phyloP scores from a whole-genome alignment of 2,797 vertebrate genomes.

The Helarctos malayanus region DNA sequence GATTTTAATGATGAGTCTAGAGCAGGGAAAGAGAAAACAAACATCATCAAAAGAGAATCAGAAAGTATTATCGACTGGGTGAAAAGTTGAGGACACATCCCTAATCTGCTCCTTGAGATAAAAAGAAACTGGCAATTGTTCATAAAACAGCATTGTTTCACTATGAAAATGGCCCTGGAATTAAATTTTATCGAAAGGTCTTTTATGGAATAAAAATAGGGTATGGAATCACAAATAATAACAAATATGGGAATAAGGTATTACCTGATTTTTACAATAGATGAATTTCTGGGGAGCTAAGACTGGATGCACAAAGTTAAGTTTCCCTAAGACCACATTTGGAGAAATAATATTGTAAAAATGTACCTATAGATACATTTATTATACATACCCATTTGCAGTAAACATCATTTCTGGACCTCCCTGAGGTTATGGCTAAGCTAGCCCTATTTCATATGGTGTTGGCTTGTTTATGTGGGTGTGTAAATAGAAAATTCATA shows the following conservation, averaged over 20 bases:
- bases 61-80: neutral
- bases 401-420: neutral
- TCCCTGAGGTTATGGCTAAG: neutral
- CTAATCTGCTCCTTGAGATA: neutral
- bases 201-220: neutral
- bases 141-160: neutral
- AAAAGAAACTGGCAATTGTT: neutral
- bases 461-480: neutral
- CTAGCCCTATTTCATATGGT: neutral
- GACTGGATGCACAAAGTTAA: neutral
- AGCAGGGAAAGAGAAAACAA: neutral
- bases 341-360: neutral
- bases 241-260: neutral
- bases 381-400: neutral
- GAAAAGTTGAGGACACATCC: neutral
- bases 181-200: neutral
- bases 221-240: neutral
- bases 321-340: neutral
- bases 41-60: neutral
- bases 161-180: neutral
- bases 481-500: conserved; percentile 12
- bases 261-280: neutral
- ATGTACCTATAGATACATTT: neutral
- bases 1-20: neutral
- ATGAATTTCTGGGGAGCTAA: neutral